phyloP scores from a whole-genome alignment of 2,113 vertebrate genomes.

The Forbesichthys papilliferus region DNA sequence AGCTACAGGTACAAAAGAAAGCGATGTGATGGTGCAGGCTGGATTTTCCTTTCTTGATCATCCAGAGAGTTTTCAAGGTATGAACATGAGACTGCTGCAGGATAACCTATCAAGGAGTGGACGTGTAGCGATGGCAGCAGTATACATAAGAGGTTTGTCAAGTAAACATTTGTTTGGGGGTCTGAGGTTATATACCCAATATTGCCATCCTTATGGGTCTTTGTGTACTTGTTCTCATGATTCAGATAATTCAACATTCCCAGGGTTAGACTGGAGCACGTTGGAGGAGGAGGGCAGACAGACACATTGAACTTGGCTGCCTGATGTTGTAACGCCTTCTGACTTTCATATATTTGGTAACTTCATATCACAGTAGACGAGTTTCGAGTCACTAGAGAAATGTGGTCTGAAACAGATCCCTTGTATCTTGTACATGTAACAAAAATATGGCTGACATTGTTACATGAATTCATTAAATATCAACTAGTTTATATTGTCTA shows the following conservation, averaged over 20 bases:
- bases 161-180: constrained; percentile 72
- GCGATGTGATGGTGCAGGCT: constrained; percentile 4
- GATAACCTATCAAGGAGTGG: constrained; percentile 51
- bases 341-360: constrained; percentile 41
- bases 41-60: constrained; percentile 59
- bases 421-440: neutral
- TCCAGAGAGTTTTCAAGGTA: constrained; percentile 62
- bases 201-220: constrained; percentile 56
- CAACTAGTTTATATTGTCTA: neutral
- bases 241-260: constrained; percentile 75
- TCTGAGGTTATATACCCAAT: constrained; percentile 70
- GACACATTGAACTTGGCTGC: constrained; percentile 48
- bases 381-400: constrained; percentile 32
- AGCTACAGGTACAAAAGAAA: constrained; percentile 60
- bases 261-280: constrained; percentile 37
- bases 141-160: constrained; percentile 76
- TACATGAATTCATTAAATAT: neutral
- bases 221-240: constrained; percentile 72
- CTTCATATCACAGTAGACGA: constrained; percentile 30
- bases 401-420: no score
- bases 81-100: constrained; percentile 66
- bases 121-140: constrained; percentile 57
- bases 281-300: constrained; percentile 1
- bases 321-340: constrained; percentile 37
- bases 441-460: neutral